A percentile compares a stretch with the other conserved stretches of the same genome.
Conservation (phyloP, 2,888 invertebrate genomes). For the Dryococelus australis region DNA sequence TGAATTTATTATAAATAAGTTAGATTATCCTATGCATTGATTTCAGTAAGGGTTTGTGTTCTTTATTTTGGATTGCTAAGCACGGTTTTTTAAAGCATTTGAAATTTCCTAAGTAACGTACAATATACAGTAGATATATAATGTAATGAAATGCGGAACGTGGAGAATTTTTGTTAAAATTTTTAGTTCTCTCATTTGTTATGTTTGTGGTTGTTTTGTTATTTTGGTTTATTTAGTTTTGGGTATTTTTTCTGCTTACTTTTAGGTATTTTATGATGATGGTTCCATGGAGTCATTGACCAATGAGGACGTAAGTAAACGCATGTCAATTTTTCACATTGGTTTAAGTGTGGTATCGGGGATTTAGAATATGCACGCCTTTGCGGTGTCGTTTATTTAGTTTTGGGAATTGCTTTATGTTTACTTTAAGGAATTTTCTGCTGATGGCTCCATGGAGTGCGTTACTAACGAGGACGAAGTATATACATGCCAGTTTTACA, state of each 20-base stretch:
- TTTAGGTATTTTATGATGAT: neutral
- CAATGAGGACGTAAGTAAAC: neutral
- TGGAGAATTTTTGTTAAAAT: neutral
- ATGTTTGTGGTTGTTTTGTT: neutral
- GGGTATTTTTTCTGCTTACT: slow-evolving; percentile 10
- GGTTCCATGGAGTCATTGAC: neutral
- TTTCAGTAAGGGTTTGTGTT: neutral
- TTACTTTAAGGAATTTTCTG: too few relatives aligned
- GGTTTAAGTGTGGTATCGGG: neutral
- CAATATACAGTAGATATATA: neutral
- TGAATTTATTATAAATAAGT: too few relatives aligned
- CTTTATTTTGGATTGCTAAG: neutral
- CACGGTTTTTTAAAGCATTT: neutral
- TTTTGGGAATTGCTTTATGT: too few relatives aligned
- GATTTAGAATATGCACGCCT: neutral
- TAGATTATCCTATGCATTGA: too few relatives aligned
- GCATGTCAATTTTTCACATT: neutral
- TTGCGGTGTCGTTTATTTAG: neutral
- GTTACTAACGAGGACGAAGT: too few relatives aligned
- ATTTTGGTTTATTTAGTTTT: neutral
- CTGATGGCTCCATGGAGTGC: too few relatives aligned
- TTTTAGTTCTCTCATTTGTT: neutral
- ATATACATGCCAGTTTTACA: too few relatives aligned
- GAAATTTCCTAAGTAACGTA: neutral
- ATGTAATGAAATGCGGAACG: neutral